phyloP scores from a whole-genome alignment of 1,140 invertebrate genomes.

The Drosophila subpulchrella region DNA sequence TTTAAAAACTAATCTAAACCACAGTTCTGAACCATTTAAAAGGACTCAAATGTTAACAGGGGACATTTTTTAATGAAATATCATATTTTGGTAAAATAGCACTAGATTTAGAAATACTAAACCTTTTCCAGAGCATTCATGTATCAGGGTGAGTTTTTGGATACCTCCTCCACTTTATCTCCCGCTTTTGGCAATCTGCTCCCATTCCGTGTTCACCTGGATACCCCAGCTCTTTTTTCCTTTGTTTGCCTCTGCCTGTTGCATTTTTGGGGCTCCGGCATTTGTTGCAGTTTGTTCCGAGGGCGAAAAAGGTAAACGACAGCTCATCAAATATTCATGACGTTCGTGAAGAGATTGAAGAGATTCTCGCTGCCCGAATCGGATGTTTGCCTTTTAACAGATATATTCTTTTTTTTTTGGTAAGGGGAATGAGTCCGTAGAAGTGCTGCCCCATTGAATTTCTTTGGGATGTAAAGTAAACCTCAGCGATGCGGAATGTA shows the following conservation, averaged over 20 bases:
- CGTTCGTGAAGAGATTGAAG: conserved; percentile 32
- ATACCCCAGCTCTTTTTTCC: conserved; percentile 7
- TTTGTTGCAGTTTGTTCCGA: conserved; percentile 27
- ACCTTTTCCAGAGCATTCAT: not conserved
- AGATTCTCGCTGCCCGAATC: conserved; percentile 21
- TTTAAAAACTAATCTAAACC: too few species aligned
- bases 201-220: conserved; percentile 1
- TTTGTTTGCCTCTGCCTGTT: conserved; percentile 44
- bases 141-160: not conserved
- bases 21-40: too few species aligned
- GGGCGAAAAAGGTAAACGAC: conserved; percentile 42
- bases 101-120: too few species aligned
- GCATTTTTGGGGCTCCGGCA: conserved; percentile 33
- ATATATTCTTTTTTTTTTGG: conserved; percentile 8
- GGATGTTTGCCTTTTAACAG: conserved; percentile 42
- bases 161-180: not conserved
- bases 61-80: too few species aligned
- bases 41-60: too few species aligned
- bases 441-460: conserved; percentile 25
- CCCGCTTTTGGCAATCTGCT: conserved; percentile 28
- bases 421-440: not conserved
- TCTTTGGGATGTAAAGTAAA: conserved; percentile 33
- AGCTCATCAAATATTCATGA: conserved; percentile 50
- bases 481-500: conserved; percentile 42
- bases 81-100: too few species aligned